phyloP scores from a whole-genome alignment of 2,113 vertebrate genomes.

The Microcebus jonahi region DNA sequence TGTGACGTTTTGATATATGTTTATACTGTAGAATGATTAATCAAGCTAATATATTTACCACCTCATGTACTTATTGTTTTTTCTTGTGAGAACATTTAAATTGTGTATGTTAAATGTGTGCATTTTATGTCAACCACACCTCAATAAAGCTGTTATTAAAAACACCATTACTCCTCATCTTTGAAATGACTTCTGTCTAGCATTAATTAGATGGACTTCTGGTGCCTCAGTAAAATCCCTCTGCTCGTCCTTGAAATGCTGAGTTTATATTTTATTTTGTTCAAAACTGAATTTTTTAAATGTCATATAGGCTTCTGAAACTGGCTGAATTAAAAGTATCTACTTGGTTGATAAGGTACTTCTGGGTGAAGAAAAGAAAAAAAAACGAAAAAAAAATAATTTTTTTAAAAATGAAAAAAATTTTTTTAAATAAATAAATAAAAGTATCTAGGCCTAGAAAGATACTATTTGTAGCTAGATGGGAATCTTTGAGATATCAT shows the following conservation, averaged over 20 bases:
- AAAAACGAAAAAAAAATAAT: no score
- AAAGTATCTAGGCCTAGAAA: slow-evolving; percentile 30
- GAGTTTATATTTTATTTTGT: not conserved
- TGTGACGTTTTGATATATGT: not conserved
- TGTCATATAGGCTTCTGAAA: not conserved
- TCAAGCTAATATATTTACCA: not conserved
- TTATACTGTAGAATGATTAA: not conserved
- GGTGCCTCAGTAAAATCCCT: slow-evolving; percentile 14
- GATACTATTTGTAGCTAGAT: not conserved
- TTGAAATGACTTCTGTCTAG: not conserved
- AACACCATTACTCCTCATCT: not conserved
- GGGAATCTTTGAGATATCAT: not conserved
- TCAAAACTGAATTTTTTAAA: slow-evolving; percentile 12
- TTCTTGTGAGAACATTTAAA: not conserved
- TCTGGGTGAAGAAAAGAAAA: no score
- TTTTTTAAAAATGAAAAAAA: no score
- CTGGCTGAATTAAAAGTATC: not conserved
- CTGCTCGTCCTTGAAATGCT: not conserved
- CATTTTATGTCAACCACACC: not conserved
- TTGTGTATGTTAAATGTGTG: not conserved
- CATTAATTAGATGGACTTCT: not conserved
- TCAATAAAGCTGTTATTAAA: slow-evolving; percentile 1
- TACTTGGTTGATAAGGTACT: not conserved
- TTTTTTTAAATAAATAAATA: not conserved
- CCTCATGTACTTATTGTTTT: not conserved